Base-by-base conservation (phyloP, 2,113 vertebrate species). In the Motacilla tschutschensis region DNA sequence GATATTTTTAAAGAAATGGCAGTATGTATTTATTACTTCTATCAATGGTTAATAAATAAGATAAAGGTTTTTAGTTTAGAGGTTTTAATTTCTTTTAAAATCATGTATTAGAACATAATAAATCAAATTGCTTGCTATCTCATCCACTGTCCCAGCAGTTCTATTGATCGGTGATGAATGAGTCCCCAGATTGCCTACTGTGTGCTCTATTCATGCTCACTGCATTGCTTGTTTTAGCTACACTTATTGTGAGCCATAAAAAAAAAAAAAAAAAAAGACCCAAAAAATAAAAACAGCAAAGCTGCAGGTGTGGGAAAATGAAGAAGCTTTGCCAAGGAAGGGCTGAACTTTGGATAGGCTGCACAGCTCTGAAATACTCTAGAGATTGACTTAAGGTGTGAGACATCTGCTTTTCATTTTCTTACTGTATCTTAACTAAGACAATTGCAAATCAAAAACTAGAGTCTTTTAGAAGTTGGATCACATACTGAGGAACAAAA, bases 31-130 rank as follows among this genome's bases (percentile, higher is more conserved):
- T 94, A 88, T 91, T 79, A 75, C 58, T 90, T 66, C 64, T 79
- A 70, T 57, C 51, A 31, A 20, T 41, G 8, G 40, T 22, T 64
- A 87, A 88, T 67, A 92, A 91, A 90, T 60, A 60, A 67, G 89
- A 85, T 88, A 74, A 58, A 83, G 38, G 40, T 66, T 83, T 91
- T 87, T 76, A 78, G 65, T 22, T 71, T 70, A 73, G 59, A 84
- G 55, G 43, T 43, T 94, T 93, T 89, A 94, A 85, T 94, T 94
- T 92, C 75, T 88, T 93, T 51, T 73, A 69, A 93, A 84, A 84
- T 72, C 67, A 71, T 33, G 48, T 36, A 26, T 81, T 83, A 50
- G 63, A 44, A 31, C 2, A 4, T 85, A 86, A 53, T 91, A 79
- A 79, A 88, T 89, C 89, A 88, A 90, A 88, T 73, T 25, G 44